phyloP scores from a whole-genome alignment of 2,888 invertebrate species.

The Hybos culiciformis region DNA sequence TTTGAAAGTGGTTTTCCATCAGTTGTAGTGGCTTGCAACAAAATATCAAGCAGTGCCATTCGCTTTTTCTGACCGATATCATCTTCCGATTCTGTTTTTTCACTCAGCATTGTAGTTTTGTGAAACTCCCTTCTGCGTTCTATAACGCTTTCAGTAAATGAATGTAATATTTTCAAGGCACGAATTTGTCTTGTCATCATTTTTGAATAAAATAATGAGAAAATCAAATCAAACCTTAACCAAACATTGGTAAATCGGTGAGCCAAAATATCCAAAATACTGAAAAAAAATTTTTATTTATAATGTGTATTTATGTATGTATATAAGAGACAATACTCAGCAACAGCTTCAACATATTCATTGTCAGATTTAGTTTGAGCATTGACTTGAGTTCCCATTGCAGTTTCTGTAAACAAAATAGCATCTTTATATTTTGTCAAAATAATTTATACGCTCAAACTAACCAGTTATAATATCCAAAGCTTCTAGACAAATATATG shows the following conservation, averaged over 20 bases:
- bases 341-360: conserved; percentile 55
- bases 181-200: conserved; percentile 18
- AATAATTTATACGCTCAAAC: background rate
- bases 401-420: conserved; percentile 20
- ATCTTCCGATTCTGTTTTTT: conserved; percentile 13
- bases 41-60: conserved; percentile 49
- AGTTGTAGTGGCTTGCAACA: conserved; percentile 41
- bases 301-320: background rate
- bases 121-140: conserved; percentile 21
- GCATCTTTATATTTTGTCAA: no score
- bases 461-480: conserved; percentile 41
- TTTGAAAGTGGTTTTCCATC: conserved; percentile 43
- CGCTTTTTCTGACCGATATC: conserved; percentile 41
- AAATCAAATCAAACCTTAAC: conserved; percentile 21
- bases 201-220: conserved; percentile 17
- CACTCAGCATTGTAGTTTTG: conserved; percentile 15
- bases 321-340: conserved; percentile 36
- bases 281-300: conserved; percentile 8
- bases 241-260: conserved; percentile 22
- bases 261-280: conserved; percentile 21
- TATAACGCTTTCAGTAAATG: conserved; percentile 27
- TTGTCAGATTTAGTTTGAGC: conserved; percentile 47
- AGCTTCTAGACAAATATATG: conserved; percentile 43
- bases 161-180: conserved; percentile 24
- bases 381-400: conserved; percentile 29